These are phyloP conservation scores for Adelognathus sp. DNA, from an alignment of 2,888 invertebrate genomes.

Conservation along the genomic window DNA sequence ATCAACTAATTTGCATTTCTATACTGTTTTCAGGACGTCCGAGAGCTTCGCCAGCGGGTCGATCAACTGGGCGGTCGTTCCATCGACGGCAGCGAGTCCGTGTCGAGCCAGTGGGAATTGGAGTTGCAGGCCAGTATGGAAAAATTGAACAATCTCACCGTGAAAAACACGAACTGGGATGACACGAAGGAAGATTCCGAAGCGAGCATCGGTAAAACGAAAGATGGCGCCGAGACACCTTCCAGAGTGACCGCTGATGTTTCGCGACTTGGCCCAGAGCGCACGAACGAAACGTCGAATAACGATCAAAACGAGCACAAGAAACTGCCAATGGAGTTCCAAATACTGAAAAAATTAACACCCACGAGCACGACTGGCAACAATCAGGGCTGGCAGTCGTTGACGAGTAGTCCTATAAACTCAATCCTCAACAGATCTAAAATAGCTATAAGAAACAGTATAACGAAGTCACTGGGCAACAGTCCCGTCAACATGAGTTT, in stretches of 20 bases:
- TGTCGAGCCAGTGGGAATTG: constrained; percentile 88
- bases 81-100: constrained; percentile 87
- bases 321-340: constrained; percentile 59
- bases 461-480: constrained; percentile 73
- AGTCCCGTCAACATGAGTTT: constrained; percentile 73
- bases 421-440: constrained; percentile 72
- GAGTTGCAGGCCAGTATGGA: constrained; percentile 90
- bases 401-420: constrained; percentile 72
- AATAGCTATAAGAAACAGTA: constrained; percentile 67
- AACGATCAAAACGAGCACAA: constrained; percentile 58
- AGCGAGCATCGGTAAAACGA: constrained; percentile 30
- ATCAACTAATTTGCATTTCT: constrained; percentile 6
- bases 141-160: constrained; percentile 85
- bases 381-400: constrained; percentile 68
- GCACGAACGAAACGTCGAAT: constrained; percentile 46
- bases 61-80: constrained; percentile 89
- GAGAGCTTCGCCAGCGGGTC: constrained; percentile 86
- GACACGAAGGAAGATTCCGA: background rate
- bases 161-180: constrained; percentile 58
- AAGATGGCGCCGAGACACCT: constrained; percentile 19
- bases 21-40: constrained; percentile 80
- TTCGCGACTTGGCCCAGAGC: constrained; percentile 28
- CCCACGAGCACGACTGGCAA: constrained; percentile 11
- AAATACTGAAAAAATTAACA: constrained; percentile 48
- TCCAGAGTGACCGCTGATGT: constrained; percentile 7